Evolutionary conservation across 2,797 vertebrate genomes (phyloP).

Genomic region (Enteromius paludinosus): DNA sequence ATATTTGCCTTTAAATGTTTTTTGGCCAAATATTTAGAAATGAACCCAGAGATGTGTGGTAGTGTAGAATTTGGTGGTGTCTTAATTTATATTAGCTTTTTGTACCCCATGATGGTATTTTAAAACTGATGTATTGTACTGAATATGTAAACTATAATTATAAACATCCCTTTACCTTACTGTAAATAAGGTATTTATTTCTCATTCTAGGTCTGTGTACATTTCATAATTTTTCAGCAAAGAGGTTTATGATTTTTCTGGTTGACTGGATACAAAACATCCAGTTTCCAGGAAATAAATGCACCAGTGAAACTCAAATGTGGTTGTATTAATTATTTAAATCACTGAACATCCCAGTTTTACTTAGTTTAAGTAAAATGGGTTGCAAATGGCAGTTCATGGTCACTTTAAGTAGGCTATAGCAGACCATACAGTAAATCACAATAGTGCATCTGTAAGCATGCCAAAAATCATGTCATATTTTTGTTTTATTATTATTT

Average conservation of each 20-base stretch:
- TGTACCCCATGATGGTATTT: not conserved
- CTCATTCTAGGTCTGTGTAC: conserved; percentile 33
- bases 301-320: not conserved
- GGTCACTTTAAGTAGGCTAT: not conserved
- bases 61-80: conserved; percentile 20
- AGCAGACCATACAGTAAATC: not conserved
- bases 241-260: conserved; percentile 13
- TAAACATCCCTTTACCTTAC: conserved; percentile 51
- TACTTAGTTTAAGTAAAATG: not conserved
- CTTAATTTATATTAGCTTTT: conserved; percentile 16
- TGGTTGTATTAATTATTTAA: not conserved
- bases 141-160: conserved; percentile 49
- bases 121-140: conserved; percentile 20
- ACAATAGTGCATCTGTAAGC: conserved; percentile 3
- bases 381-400: conserved; percentile 5
- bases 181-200: conserved; percentile 75
- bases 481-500: not conserved
- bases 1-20: conserved; percentile 46
- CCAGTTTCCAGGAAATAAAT: not conserved
- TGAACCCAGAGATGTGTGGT: conserved; percentile 15
- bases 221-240: conserved; percentile 12
- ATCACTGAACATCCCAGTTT: not conserved
- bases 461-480: not conserved
- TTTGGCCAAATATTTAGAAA: conserved; percentile 39
- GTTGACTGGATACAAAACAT: conserved; percentile 12